A percentile compares a stretch with the other conserved stretches of the same genome.
Evolutionary conservation across 2,113 vertebrate genomes (phyloP).

Genomic region (Phalacrocorax carbo): DNA sequence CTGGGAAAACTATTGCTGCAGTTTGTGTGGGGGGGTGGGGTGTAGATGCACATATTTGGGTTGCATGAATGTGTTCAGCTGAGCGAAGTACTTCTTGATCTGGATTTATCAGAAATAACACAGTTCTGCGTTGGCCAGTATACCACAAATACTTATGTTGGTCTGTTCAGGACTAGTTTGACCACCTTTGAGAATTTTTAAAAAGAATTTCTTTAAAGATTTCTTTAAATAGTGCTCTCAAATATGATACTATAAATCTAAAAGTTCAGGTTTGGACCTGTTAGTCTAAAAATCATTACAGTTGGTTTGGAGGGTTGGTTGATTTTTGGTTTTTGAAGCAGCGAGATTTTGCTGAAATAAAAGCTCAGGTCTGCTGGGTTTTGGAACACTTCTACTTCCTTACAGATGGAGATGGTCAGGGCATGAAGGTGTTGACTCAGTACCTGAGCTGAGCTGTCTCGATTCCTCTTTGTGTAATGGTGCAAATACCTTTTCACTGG

Average conservation of each 20-base stretch:
- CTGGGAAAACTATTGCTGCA: not conserved
- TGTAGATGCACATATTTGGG: not conserved
- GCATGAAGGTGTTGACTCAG: not conserved
- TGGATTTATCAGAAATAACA: not conserved
- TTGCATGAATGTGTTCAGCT: not conserved
- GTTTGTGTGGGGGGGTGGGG: not conserved
- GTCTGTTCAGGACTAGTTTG: not conserved
- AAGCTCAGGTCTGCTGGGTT: not conserved
- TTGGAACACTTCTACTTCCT: not conserved
- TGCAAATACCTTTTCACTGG: not conserved
- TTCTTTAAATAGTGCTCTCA: not conserved
- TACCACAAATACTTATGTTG: fast-evolving
- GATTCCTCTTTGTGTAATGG: not conserved
- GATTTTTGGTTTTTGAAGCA: not conserved
- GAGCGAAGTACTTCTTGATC: not conserved
- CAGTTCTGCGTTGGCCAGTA: not conserved
- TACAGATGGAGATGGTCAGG: not conserved
- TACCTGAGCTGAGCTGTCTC: not conserved
- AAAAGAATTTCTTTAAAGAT: not conserved
- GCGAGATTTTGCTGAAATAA: not conserved
- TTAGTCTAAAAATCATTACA: not conserved
- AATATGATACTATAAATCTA: not conserved
- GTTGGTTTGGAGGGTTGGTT: not conserved
- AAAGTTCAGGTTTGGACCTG: not conserved
- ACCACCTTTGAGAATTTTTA: not conserved